Conservation (phyloP, 2,797 vertebrate species). For the Muraenolepis orangiensis region DNA sequence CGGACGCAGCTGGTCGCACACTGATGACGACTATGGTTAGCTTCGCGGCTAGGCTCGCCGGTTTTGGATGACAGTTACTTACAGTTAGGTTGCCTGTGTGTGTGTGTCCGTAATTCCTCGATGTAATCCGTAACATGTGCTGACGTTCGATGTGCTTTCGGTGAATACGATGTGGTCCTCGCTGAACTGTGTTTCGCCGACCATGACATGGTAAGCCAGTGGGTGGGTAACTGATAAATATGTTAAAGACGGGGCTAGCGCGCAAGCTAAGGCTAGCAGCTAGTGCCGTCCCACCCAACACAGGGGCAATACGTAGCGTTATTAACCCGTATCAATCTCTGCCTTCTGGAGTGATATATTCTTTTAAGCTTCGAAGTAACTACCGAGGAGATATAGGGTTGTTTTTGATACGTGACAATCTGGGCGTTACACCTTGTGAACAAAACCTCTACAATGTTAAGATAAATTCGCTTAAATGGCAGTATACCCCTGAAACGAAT, state of each 20-base stretch:
- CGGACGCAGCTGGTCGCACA: constrained; percentile 51
- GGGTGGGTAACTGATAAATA: neutral
- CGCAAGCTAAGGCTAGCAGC: neutral
- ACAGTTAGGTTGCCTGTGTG: neutral
- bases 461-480: too few relatives aligned
- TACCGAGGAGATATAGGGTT: too few relatives aligned
- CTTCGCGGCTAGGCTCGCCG: constrained; percentile 37
- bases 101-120: neutral
- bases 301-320: neutral
- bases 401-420: too few relatives aligned
- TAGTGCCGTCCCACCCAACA: neutral
- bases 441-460: too few relatives aligned
- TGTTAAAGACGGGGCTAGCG: neutral
- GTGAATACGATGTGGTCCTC: neutral
- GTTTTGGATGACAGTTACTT: constrained; percentile 30
- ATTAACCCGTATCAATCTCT: neutral
- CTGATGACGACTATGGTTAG: constrained; percentile 44
- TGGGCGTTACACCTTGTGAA: too few relatives aligned
- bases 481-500: too few relatives aligned
- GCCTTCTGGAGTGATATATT: neutral
- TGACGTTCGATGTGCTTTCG: too few relatives aligned
- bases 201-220: neutral
- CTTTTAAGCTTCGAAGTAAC: too few relatives aligned
- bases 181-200: too few relatives aligned
- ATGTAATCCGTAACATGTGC: neutral